These are phyloP conservation scores for Drosophila atripex DNA, from an alignment of 2,888 invertebrate species.

Conservation along the genomic window DNA sequence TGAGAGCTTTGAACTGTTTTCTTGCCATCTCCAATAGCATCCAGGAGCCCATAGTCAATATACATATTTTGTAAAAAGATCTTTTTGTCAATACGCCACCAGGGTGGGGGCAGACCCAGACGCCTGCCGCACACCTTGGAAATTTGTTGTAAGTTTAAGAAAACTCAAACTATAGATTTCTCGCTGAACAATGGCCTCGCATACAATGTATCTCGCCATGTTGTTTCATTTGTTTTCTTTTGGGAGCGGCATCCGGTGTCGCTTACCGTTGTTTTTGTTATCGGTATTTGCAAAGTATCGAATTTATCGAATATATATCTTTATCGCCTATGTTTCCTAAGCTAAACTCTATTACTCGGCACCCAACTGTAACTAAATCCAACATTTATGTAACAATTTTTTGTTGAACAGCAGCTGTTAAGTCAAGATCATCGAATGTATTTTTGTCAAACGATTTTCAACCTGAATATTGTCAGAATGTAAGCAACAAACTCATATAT, in stretches of 20 bases:
- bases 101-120: too few relatives aligned
- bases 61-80: slow-evolving; percentile 5
- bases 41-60: slow-evolving; percentile 2
- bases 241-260: slow-evolving; percentile 27
- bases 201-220: slow-evolving; percentile 47
- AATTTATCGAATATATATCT: slow-evolving; percentile 45
- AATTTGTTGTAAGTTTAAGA: slow-evolving; percentile 40
- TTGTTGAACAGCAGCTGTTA: slow-evolving; percentile 79
- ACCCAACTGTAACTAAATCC: slow-evolving; percentile 52
- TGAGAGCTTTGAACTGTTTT: slow-evolving; percentile 35
- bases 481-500: slow-evolving; percentile 52
- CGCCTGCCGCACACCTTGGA: background rate
- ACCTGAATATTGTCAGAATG: slow-evolving; percentile 46
- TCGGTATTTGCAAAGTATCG: slow-evolving; percentile 66
- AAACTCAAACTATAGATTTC: slow-evolving; percentile 23
- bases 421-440: slow-evolving; percentile 58
- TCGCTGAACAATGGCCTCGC: slow-evolving; percentile 68
- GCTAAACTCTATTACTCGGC: slow-evolving; percentile 52
- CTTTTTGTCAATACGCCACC: background rate
- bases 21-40: slow-evolving; percentile 13
- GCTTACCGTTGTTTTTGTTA: slow-evolving; percentile 67
- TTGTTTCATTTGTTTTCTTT: slow-evolving; percentile 51
- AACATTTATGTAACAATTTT: slow-evolving; percentile 34
- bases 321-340: slow-evolving; percentile 50
- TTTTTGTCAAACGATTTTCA: slow-evolving; percentile 57